These are phyloP conservation scores for Pygoscelis adeliae DNA, from an alignment of 2,113 vertebrate species.

Conservation along the genomic window DNA sequence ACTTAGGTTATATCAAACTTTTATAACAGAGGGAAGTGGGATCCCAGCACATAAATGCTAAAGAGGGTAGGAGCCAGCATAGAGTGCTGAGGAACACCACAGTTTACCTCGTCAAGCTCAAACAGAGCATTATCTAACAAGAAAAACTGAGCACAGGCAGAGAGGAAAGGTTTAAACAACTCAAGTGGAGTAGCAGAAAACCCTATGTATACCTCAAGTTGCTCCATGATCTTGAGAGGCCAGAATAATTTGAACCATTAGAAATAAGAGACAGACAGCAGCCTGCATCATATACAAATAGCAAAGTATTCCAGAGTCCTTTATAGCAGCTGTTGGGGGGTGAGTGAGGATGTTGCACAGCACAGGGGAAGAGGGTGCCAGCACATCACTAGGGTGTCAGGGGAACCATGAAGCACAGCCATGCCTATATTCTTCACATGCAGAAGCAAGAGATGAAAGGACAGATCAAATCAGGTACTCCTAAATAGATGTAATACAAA, in stretches of 20 bases:
- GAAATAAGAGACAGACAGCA: not conserved
- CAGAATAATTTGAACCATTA: not conserved
- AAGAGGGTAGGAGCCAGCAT: not conserved
- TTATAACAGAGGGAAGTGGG: not conserved
- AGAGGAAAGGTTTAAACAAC: constrained; percentile 15
- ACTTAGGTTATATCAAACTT: constrained; percentile 42
- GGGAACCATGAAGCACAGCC: not conserved
- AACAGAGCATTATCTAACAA: constrained; percentile 3
- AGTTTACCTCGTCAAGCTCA: not conserved
- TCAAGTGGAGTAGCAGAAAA: not conserved
- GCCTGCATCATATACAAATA: not conserved
- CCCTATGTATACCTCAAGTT: not conserved
- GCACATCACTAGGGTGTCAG: not conserved
- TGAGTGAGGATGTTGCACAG: not conserved
- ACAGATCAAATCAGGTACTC: not conserved
- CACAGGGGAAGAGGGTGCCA: not conserved
- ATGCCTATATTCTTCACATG: not conserved
- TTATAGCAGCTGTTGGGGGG: not conserved
- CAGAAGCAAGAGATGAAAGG: not conserved
- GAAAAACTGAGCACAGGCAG: not conserved
- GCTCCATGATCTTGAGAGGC: not conserved
- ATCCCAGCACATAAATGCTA: constrained; percentile 23
- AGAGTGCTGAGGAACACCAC: not conserved
- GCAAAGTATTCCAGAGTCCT: not conserved
- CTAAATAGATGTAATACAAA: not conserved